Evolutionary conservation across 64 coral and sea anemone species (phyloP), one percentile per base, ranked within the genome.

Genomic region (Pachyseris speciosa): DNA sequence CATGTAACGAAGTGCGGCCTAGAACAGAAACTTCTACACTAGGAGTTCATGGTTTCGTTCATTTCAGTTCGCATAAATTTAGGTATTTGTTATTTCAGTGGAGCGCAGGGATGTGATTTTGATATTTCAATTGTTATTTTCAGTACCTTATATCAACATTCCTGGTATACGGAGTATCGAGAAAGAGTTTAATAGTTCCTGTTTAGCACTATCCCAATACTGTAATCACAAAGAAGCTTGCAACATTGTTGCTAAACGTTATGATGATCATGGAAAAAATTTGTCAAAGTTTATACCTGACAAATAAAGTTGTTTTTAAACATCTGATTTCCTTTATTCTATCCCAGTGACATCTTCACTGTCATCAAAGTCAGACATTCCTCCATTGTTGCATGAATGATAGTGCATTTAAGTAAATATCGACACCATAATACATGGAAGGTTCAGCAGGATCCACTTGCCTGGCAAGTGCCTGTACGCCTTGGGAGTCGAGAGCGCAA

Each of bases 381-480:
- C 51, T 55, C 51, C 51, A 55, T 68, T 68, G 29, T 34, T 68
- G 65, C 4, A 68, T 32, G 32, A 68, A 68, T 68, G 65, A 9
- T 11, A 68, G 30, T 68, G 32, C 65, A 32, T 68, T 37, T 15
- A 68, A 37, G 65, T 68, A 68, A 37, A 68, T 68, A 37, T 68
- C 65, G 32, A 68, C 65, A 36, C 65, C 65, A 68, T 68, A 68
- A 36, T 68, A 16, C 65, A 37, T 68, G 32, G 65, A 68, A 15
- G 65, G 65, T 68, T 68, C 28, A 68, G 7, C 32, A 68, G 30
- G 65, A 36, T 68, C 8, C 32, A 37, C 28, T 32, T 68, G 65
- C 28, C 32, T 32, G 32, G 30, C 32, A 68, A 32, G 28, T 32
- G 32, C 29, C 65, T 68, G 65, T 32, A 36, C 17, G 29, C 65